Evolutionary conservation across 2,888 invertebrate genomes (phyloP), one percentile per base, ranked within the genome.

Genomic region (Ecliptopera silaceata): DNA sequence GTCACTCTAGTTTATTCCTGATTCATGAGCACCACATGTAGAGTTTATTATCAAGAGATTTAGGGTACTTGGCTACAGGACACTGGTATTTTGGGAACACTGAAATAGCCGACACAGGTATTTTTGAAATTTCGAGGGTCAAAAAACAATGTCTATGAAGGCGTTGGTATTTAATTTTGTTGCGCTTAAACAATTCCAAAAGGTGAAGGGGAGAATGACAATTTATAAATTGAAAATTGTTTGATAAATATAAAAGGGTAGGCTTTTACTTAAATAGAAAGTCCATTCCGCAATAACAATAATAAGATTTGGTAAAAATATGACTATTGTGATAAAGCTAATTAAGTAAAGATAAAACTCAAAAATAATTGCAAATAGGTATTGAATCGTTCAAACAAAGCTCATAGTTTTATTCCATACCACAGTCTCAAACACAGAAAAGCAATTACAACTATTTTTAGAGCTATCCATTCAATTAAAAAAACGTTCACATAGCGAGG

Each of bases 361-460:
- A 34, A 34, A 34, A 34, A 15, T 4, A 34, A 34, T 15, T 34
- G 13, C 34, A 13, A 31, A 34, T 15, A 34, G 15, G 34, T 34
- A 15, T 8, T 34, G 34, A 15, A 34, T 15, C 6, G n/a, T 31
- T 31, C n/a, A 34, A 34, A 12, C 13, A 42, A 42, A 32, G 32
- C 13, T 32, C 41, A 42, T 13, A 50, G 34, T 34, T 43, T 43
- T 22, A 50, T 48, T 26, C 15, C 38, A 22, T 18, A 18, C 17
- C 20, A 11, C 17, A 26, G 49, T 29, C 26, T n/a, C 18, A 29
- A 26, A 56, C 50, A 56, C 41, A 36, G 49, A 42, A 56, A 46
- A 46, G 15, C 50, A 42, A 50, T 56, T 56, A 56, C 18, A 15
- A 31, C 15, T 34, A 44, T 41, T 50, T 45, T 44, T 12, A 31